Percentiles rank a stretch among this genome's conserved stretches.
Conservation (phyloP, 2,888 invertebrate species). For the Erpobdella octoculata region DNA sequence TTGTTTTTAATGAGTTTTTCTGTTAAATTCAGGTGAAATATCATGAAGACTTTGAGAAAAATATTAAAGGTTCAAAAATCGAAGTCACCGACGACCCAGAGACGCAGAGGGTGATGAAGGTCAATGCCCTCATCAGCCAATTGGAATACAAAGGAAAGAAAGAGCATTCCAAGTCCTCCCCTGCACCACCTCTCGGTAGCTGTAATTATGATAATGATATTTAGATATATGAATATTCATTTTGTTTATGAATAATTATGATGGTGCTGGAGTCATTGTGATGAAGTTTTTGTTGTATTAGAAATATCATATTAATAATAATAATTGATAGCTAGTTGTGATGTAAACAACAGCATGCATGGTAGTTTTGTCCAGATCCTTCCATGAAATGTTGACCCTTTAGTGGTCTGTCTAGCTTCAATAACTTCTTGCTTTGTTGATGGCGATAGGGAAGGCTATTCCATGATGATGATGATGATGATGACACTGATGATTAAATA, state of each 20-base stretch:
- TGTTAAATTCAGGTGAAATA: slow-evolving; percentile 66
- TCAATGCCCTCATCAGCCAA: slow-evolving; percentile 29
- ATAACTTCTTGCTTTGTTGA: too few species aligned
- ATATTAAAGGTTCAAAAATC: slow-evolving; percentile 46
- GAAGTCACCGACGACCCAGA: slow-evolving; percentile 81
- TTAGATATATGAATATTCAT: too few species aligned
- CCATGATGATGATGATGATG: neutral
- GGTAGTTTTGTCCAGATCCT: too few species aligned
- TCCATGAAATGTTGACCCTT: too few species aligned
- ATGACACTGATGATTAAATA: neutral
- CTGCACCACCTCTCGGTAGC: neutral
- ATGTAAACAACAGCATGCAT: too few species aligned
- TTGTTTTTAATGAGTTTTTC: neutral
- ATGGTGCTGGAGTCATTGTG: too few species aligned
- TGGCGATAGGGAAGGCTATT: too few species aligned
- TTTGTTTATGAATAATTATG: too few species aligned
- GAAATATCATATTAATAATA: neutral
- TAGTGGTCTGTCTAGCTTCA: too few species aligned
- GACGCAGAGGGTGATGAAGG: slow-evolving; percentile 63
- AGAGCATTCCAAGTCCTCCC: neutral
- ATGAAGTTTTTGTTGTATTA: neutral
- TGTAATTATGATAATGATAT: too few species aligned
- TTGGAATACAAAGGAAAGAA: slow-evolving; percentile 28
- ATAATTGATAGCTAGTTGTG: too few species aligned
- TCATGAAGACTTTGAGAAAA: slow-evolving; percentile 69